phyloP scores from a whole-genome alignment of 1,140 invertebrate species.

The Penaeus chinensis region DNA sequence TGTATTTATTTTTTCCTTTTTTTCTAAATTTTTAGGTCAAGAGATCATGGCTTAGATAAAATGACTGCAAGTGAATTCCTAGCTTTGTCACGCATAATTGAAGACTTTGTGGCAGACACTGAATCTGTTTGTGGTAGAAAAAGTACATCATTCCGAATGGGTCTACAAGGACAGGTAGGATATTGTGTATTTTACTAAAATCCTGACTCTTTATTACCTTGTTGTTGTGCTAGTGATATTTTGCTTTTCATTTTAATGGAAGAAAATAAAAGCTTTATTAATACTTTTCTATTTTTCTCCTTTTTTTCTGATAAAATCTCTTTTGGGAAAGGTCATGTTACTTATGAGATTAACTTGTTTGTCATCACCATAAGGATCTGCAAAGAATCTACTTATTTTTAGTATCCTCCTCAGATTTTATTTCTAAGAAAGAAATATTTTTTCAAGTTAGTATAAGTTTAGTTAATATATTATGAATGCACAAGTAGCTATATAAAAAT shows the following conservation, averaged over 20 bases:
- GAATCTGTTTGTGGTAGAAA: slow-evolving; percentile 82
- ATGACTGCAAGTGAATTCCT: slow-evolving; percentile 78
- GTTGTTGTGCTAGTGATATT: neutral
- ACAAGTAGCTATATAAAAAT: no score
- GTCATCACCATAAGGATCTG: no score
- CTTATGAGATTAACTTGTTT: no score
- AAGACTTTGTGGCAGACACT: slow-evolving; percentile 82
- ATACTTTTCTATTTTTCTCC: slow-evolving; percentile 8
- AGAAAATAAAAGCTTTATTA: no score
- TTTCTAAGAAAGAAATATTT: no score
- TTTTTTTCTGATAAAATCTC: neutral
- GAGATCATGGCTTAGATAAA: slow-evolving; percentile 58
- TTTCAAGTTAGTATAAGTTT: no score
- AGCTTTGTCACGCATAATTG: slow-evolving; percentile 81
- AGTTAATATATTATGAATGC: no score
- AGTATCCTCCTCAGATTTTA: no score
- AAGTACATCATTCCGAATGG: slow-evolving; percentile 83
- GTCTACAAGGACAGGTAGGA: slow-evolving; percentile 80
- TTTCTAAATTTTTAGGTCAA: slow-evolving; percentile 33
- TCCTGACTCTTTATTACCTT: neutral
- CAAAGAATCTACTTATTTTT: no score
- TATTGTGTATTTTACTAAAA: slow-evolving; percentile 25
- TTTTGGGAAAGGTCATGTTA: no score
- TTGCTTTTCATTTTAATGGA: neutral
- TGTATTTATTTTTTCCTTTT: neutral